phyloP scores from a whole-genome alignment of 2,797 vertebrate genomes.

The Lateolabrax maculatus region DNA sequence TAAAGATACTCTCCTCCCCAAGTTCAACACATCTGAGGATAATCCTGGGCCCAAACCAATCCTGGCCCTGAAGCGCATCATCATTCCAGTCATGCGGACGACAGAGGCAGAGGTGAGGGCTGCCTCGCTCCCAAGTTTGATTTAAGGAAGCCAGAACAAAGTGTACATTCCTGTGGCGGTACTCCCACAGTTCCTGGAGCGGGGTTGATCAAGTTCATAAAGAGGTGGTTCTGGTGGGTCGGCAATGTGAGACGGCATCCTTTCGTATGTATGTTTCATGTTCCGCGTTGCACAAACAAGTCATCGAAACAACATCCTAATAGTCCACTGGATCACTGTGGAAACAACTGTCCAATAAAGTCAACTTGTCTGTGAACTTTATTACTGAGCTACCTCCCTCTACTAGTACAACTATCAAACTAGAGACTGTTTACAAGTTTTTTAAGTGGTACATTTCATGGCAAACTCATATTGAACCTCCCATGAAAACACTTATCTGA shows the following conservation, averaged over 20 bases:
- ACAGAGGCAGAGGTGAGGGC: conserved; percentile 25
- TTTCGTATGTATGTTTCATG: not conserved
- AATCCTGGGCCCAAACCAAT: conserved; percentile 21
- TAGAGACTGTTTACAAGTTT: not conserved
- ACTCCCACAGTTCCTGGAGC: not conserved
- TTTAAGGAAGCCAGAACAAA: conserved; percentile 9
- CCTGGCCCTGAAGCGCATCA: conserved; percentile 26
- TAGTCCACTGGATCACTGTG: not conserved
- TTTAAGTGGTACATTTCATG: not conserved
- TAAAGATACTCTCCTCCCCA: not conserved
- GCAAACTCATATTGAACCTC: not conserved
- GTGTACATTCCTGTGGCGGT: conserved; percentile 23
- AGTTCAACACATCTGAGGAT: conserved; percentile 11
- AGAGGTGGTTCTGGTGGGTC: not conserved
- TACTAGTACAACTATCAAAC: not conserved
- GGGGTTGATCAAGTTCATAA: conserved; percentile 15
- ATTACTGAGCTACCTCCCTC: not conserved
- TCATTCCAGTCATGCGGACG: conserved; percentile 39
- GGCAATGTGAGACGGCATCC: not conserved
- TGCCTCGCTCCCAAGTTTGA: conserved; percentile 13
- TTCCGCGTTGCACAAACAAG: not conserved
- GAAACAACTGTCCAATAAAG: not conserved
- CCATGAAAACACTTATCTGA: conserved; percentile 3
- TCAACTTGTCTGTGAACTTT: not conserved
- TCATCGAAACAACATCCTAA: not conserved